A percentile compares a stretch with the other conserved stretches of the same genome.
phyloP scores from a whole-genome alignment of 2,888 invertebrate species.

The Tachina grossa region DNA sequence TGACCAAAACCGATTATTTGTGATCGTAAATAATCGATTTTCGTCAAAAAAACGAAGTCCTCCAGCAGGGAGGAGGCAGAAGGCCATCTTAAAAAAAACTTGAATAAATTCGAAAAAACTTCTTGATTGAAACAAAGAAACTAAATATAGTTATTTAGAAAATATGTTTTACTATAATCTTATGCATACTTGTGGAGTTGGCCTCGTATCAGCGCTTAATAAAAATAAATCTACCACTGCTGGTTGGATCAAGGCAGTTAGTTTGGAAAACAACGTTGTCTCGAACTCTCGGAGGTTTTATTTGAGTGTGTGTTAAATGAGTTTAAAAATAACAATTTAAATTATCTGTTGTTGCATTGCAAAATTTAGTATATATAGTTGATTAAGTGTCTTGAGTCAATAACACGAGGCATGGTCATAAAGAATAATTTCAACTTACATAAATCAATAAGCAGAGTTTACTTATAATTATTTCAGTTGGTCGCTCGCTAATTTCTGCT shows the following conservation, averaged over 20 bases:
- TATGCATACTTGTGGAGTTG: no score
- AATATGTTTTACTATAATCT: no score
- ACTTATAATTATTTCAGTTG: background rate
- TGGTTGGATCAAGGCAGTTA: background rate
- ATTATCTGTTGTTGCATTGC: background rate
- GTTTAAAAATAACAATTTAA: background rate
- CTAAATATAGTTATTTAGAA: no score
- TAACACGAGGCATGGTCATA: background rate
- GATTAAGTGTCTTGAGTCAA: background rate
- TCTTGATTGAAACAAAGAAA: no score
- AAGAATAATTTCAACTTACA: background rate
- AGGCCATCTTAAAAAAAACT: no score
- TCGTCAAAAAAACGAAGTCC: no score
- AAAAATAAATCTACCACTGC: background rate
- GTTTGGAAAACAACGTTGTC: background rate
- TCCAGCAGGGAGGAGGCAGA: no score
- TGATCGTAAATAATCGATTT: no score
- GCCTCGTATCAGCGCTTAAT: background rate
- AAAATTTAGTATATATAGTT: background rate
- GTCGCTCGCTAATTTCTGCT: no score
- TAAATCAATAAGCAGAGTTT: background rate
- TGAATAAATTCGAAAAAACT: no score
- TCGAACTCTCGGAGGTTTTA: background rate
- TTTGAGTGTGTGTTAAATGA: background rate
- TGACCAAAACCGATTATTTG: no score